Evolutionary conservation across 2,797 vertebrate genomes (phyloP), one percentile per base, ranked within the genome.

Genomic region (Danio albolineatus): DNA sequence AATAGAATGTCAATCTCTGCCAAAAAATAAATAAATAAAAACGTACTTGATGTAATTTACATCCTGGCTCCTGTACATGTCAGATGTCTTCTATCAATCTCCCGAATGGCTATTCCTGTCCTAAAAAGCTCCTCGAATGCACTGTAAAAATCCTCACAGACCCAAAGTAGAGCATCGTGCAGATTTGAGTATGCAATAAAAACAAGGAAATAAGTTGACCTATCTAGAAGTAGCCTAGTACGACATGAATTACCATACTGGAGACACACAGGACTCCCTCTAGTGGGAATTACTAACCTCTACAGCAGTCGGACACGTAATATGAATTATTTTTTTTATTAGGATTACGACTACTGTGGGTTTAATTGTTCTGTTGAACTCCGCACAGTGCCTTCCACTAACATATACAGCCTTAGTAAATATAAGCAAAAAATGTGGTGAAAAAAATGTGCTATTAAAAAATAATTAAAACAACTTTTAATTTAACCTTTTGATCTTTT

Each of bases 231-330:
- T 12, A 44, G 36, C 44, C 9, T 61, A 39, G 56, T 28, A 67
- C 19, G 19, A 54, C 14, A 80, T 61, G 44, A 75, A 85, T 78
- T 66, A 73, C 10, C 19, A 12, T n/a, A 51, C 21, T 28, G 43
- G 19, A 74, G 38, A 71, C 7, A 51, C 16, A 51, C 48, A 51
- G 10, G 17, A 19, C 66, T 53, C 51, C 48, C 56, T 76, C 57
- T 81, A 62, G 73, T 86, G 74, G 78, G 65, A 64, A 56, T 38
- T 28, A 28, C 9, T 39, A 66, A 53, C 61, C 46, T 48, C 51
- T 70, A 51, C 60, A 79, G 70, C 65, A 83, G 76, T 44, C 65
- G 61, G 66, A 67, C 36, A 28, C 73, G 64, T 81, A 78, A 76
- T 64, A 59, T n/a, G 66, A 71, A 60, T 14, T 76, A 67, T n/a